Evolutionary conservation across 2,113 vertebrate species (phyloP), one percentile per base, ranked within the genome.

Genomic region (Chaenocephalus aceratus): DNA sequence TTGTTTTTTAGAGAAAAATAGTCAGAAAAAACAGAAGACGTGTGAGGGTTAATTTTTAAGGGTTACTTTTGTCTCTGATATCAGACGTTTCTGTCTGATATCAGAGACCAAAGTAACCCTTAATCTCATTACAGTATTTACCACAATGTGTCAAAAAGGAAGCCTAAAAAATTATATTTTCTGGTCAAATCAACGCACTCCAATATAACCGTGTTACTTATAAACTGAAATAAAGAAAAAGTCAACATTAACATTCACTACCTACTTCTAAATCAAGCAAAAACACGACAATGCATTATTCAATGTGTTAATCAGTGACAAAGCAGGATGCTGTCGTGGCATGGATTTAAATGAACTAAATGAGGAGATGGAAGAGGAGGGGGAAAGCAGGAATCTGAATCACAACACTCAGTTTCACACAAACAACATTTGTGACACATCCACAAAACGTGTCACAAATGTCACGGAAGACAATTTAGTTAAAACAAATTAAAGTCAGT

Each of bases 141-240:
- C 4, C 53, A 83, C 5, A 79, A 6, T 48, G 46, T 53, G 23
- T 3, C 30, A 44, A 7, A n/a, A 36, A 75, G 10, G 18, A 34
- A 51, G 61, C 30, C 30, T 6, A 53, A 23, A 6, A 18, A 26
- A 30, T 30, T 26, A 23, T 58, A 6, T 23, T 13, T 16, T 10
- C 21, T 15, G 51, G 12, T 44, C 58, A 80, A 56, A 69, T 49
- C 4, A 82, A 74, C 48, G n/a, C 34, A 86, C 86, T 91, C 91
- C 86, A 91, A 89, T 89, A 91, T 90, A 91, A 93, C 86, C 72
- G 71, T 12, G 44, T 63, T 69, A 75, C 66, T 67, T 30, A 78
- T 2, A 51, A 15, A 78, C 10, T 78, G 7, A 69, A 70, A 75
- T 61, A 77, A 44, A 81, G 21, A 59, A 80, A 84, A 64, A 64